A percentile compares a stretch with the other conserved stretches of the same genome.
Evolutionary conservation across 2,888 invertebrate species (phyloP).

Genomic region (Osedax frankpressi): DNA sequence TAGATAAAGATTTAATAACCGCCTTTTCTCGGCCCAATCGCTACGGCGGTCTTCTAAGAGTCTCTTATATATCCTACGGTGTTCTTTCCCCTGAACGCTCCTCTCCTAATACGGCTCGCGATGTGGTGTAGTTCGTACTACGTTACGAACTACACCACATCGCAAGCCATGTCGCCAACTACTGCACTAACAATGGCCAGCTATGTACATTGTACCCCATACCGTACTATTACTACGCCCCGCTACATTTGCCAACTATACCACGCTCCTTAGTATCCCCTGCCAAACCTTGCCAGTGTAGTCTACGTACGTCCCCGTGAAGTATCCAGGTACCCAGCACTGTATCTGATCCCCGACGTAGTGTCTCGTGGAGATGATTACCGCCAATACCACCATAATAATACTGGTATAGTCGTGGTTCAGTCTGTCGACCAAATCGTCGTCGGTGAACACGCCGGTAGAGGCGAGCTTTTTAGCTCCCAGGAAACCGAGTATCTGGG

Average conservation of each 20-base stretch:
- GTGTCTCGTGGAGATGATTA: conserved; percentile 40
- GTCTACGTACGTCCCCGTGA: conserved; percentile 8
- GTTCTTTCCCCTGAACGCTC: no score
- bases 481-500: conserved; percentile 16
- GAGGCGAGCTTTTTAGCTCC: conserved; percentile 31
- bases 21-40: no score
- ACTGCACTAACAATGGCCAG: no score
- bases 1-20: no score
- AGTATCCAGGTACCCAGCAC: conserved; percentile 23
- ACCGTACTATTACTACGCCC: neutral
- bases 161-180: no score
- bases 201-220: no score
- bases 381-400: conserved; percentile 40
- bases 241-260: neutral
- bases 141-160: no score
- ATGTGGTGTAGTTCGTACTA: no score
- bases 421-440: conserved; percentile 41
- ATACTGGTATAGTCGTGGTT: conserved; percentile 42
- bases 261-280: neutral
- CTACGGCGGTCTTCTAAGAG: no score
- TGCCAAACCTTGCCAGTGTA: conserved; percentile 6
- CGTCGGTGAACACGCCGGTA: conserved; percentile 42
- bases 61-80: no score
- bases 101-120: no score
- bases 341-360: conserved; percentile 31